Evolutionary conservation across 1,140 invertebrate species (phyloP), one percentile per base, ranked within the genome.

Genomic region (Schlechtendalia chinensis): DNA sequence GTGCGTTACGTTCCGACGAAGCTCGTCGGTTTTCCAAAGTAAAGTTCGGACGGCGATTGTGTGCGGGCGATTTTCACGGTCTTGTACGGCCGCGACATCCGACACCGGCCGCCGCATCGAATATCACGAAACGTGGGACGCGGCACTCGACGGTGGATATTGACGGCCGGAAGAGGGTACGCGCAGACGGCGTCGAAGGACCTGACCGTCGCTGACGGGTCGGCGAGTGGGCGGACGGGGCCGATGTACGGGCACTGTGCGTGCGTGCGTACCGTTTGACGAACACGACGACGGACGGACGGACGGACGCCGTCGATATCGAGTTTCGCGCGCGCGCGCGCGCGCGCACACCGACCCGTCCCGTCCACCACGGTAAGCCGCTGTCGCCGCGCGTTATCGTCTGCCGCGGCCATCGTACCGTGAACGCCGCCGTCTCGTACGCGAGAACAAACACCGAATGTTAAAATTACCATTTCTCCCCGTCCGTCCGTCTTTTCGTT

Each of bases 381-480:
- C 65, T 69, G 65, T 69, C 65, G 24, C 65, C 39, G 65, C 65
- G 65, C 65, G 65, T 69, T 69, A 47, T 69, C 65, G 65, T 69
- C 22, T 47, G n/a, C 39, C 3, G 14, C 45, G 29, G 5, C 22
- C 45, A 22, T 29, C 1, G 5, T 19, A 27, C 32, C 63, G 32
- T 65, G 19, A 65, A 59, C 58, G 59, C n/a, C 65, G 22, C 22
- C 10, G 19, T 19, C 24, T 12, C 17, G 65, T n/a, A 50, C 45
- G 22, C 65, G 39, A 69, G 65, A 69, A 50, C 17, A 50, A 69
- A 50, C 65, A 17, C 39, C 39, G 8, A 5, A 67, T 32, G 65
- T 22, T n/a, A 45, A 24, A 32, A 65, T 32, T 32, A 39, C 16
- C 1, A 39, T 4, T 39, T 39, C 32, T 39, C 8, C 32, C 32